Base-by-base conservation (phyloP, 2,888 invertebrate genomes). In the Hemistola chrysoprasaria region DNA sequence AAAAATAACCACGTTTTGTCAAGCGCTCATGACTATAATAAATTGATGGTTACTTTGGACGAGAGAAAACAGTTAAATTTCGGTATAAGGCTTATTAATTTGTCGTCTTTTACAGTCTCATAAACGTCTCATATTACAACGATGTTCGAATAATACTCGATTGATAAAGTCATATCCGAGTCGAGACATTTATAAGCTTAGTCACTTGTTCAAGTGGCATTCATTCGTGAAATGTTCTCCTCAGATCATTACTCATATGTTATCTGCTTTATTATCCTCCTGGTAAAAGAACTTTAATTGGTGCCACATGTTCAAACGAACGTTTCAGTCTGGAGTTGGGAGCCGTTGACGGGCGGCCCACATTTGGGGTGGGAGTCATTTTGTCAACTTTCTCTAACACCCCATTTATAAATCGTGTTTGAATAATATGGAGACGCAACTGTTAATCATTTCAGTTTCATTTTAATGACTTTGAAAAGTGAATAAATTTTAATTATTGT, bases 201-300 rank as follows among this genome's bases (percentile, higher is more conserved):
- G 78, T 80, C 82, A 78, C 75, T 74, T 72, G 73, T 73, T 69
- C 71, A 70, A 76, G 74, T 70, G 71, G 78, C 70, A 80, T 65
- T 78, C 84, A 79, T 79, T 81, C 83, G 80, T 83, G 73, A 80
- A 78, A 73, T 65, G 67, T 76, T 78, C 73, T 81, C 73, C 74
- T 78, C 81, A 80, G 78, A 70, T 78, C 73, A 84, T 84, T 84
- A 84, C 77, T 84, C 78, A 80, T 56, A 58, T 72, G 72, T 79
- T 83, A 84, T 85, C 84, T n/a, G n/a, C n/a, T 85, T 80, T 79
- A 82, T 81, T 79, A 78, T 71, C 58, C 75, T 74, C 75, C 72
- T 67, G 66, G 69, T 77, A 77, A 81, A 83, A 83, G 74, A 81
- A 77, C 73, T 82, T 75, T 85, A 85, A 85, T 85, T 85, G 84